These are phyloP conservation scores for Acanthosoma haemorrhoidale DNA, from an alignment of 2,888 invertebrate genomes.

Conservation along the genomic window DNA sequence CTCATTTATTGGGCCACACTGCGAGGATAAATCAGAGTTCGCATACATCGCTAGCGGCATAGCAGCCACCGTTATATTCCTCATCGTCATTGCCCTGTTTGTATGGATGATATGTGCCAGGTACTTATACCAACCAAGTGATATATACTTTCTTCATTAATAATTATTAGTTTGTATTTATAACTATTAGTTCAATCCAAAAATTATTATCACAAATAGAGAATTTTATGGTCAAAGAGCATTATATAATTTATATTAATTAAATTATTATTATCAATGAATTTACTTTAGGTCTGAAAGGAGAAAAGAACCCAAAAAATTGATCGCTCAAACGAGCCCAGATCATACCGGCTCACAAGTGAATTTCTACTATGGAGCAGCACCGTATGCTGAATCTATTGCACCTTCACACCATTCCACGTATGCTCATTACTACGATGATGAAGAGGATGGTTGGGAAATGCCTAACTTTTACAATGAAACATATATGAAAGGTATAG, in stretches of 20 bases:
- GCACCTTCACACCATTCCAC: slow-evolving; percentile 93
- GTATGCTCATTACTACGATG: slow-evolving; percentile 91
- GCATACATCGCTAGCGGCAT: slow-evolving; percentile 93
- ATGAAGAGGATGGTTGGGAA: slow-evolving; percentile 94
- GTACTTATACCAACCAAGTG: no score
- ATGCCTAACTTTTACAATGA: slow-evolving; percentile 97
- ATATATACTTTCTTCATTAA: background rate
- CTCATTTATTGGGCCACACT: slow-evolving; percentile 84
- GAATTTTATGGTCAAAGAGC: no score
- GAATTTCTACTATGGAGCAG: slow-evolving; percentile 93
- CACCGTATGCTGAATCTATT: slow-evolving; percentile 90
- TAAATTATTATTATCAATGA: background rate
- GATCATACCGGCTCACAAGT: slow-evolving; percentile 91
- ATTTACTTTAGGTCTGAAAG: slow-evolving; percentile 63
- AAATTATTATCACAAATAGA: no score
- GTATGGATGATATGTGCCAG: slow-evolving; percentile 97
- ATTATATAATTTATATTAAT: background rate
- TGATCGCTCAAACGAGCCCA: slow-evolving; percentile 71
- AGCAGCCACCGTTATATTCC: slow-evolving; percentile 87
- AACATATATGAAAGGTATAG: slow-evolving; percentile 83
- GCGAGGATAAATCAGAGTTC: slow-evolving; percentile 87
- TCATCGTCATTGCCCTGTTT: slow-evolving; percentile 83
- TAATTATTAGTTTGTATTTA: background rate
- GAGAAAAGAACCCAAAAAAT: slow-evolving; percentile 86
- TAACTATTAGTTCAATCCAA: background rate